Evolutionary conservation across 2,797 vertebrate genomes (phyloP).

Genomic region (Tragelaphus eurycerus): DNA sequence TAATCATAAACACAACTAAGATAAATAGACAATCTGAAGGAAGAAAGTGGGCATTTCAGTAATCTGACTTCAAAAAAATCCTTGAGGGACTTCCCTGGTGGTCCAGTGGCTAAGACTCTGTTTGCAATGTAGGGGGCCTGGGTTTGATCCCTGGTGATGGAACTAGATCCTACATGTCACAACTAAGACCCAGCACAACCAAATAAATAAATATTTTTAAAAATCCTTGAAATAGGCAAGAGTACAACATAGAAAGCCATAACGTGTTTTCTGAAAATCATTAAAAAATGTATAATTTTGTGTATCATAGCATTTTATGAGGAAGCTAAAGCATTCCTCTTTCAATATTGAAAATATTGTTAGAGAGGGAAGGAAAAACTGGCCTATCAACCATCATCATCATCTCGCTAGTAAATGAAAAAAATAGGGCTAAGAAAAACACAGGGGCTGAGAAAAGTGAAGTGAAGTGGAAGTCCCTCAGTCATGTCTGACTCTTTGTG

Average conservation of each 20-base stretch:
- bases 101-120: background rate
- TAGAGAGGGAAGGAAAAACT: background rate
- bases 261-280: background rate
- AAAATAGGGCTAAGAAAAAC: background rate
- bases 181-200: background rate
- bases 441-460: background rate
- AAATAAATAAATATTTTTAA: background rate
- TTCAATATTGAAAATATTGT: background rate
- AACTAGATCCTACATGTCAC: background rate
- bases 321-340: background rate
- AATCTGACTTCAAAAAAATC: background rate
- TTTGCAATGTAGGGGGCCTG: background rate
- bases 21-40: background rate
- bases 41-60: background rate
- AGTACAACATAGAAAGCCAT: background rate
- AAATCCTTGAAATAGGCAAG: constrained; percentile 12
- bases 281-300: constrained; percentile 9
- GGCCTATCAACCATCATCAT: background rate
- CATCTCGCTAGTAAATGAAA: background rate
- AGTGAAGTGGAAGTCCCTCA: background rate
- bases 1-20: background rate
- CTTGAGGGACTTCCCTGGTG: background rate
- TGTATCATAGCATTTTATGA: constrained; percentile 5
- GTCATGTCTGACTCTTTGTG: background rate
- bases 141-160: background rate